Conservation (phyloP, 2,888 invertebrate genomes). For the Dynastes tityus region DNA sequence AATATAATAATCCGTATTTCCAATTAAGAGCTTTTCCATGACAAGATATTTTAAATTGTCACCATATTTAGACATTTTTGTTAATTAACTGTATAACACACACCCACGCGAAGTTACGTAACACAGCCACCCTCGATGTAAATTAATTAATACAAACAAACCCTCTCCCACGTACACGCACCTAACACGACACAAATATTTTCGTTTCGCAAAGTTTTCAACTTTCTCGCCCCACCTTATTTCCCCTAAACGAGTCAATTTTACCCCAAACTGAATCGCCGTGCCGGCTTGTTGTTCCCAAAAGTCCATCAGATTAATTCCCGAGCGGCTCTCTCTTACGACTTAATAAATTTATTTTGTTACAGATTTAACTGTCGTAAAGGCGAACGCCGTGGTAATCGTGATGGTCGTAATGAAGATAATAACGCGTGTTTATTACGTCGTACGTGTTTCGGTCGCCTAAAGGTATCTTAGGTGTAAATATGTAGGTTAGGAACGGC, state of each 20-base stretch:
- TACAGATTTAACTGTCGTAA: conserved; percentile 36
- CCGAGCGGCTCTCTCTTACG: conserved; percentile 15
- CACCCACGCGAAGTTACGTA: no score
- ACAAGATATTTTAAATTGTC: no score
- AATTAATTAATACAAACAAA: conserved; percentile 1
- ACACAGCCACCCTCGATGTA: no score
- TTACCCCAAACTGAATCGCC: neutral
- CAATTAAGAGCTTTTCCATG: neutral
- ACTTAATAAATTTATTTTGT: conserved; percentile 43
- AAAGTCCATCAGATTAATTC: conserved; percentile 39
- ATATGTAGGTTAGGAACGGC: conserved; percentile 25
- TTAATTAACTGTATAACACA: no score
- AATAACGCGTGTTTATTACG: conserved; percentile 35
- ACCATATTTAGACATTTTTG: no score
- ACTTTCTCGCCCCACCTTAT: no score
- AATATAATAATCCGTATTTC: no score
- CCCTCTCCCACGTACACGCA: no score
- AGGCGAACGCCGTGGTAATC: conserved; percentile 22
- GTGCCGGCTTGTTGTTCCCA: conserved; percentile 2
- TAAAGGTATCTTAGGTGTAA: neutral
- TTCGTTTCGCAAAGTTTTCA: neutral
- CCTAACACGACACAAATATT: neutral
- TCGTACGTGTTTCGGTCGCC: conserved; percentile 19
- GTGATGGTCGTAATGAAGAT: conserved; percentile 40
- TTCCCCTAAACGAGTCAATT: no score